Evolutionary conservation across 2,797 vertebrate species (phyloP).

Genomic region (Pangasius sanitwongsei): DNA sequence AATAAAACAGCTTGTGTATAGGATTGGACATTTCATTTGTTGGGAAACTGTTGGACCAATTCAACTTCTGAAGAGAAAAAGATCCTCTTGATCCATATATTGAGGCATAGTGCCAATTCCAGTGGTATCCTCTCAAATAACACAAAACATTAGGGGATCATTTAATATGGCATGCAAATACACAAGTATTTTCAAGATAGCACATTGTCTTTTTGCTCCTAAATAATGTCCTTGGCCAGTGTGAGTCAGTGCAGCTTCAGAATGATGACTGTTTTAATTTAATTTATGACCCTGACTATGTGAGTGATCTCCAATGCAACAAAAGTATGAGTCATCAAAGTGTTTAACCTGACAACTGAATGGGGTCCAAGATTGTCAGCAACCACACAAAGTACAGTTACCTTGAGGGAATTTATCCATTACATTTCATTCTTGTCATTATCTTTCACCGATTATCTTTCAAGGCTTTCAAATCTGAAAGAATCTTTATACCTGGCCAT

Average conservation of each 20-base stretch:
- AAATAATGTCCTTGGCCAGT: neutral
- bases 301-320: neutral
- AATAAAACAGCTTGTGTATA: neutral
- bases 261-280: neutral
- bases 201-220: neutral
- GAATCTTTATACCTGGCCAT: neutral
- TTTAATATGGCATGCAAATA: neutral
- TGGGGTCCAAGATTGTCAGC: neutral
- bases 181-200: neutral
- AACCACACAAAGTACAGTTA: neutral
- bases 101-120: neutral
- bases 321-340: neutral
- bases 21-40: neutral
- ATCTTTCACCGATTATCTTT: neutral
- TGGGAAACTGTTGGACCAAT: neutral
- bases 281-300: neutral
- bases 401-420: neutral
- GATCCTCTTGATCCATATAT: neutral
- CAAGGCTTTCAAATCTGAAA: neutral
- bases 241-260: neutral
- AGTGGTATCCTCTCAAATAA: neutral
- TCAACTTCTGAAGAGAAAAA: neutral
- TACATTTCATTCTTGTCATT: neutral
- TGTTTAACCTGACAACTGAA: slow-evolving; percentile 10
- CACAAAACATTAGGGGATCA: neutral